Evolutionary conservation across 2,797 vertebrate species (phyloP).

Genomic region (Chiloscyllium punctatum): DNA sequence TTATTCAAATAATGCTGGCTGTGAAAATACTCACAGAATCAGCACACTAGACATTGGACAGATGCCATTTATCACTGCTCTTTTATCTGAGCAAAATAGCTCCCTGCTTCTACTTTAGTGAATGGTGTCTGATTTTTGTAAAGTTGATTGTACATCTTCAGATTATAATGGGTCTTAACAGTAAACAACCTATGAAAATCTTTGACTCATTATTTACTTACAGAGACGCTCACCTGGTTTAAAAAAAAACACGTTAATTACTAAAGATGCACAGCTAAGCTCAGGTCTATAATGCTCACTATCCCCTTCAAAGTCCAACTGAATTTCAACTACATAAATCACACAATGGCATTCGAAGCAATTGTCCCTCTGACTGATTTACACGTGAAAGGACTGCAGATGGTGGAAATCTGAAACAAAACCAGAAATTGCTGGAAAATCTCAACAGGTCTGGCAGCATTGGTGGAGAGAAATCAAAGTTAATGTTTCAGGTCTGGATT

Average conservation of each 20-base stretch:
- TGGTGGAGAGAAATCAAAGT: too few species aligned
- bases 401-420: too few species aligned
- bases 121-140: background rate
- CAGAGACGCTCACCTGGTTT: background rate
- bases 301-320: background rate
- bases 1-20: background rate
- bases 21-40: background rate
- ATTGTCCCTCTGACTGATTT: too few species aligned
- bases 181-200: background rate
- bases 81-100: background rate
- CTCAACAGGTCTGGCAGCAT: too few species aligned
- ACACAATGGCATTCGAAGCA: background rate
- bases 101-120: background rate
- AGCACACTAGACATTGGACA: background rate
- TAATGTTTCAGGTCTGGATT: too few species aligned
- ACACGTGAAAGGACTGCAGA: too few species aligned
- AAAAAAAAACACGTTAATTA: background rate
- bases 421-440: too few species aligned
- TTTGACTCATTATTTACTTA: background rate
- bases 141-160: background rate
- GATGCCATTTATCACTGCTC: background rate
- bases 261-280: background rate
- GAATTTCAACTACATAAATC: background rate
- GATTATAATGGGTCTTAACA: background rate
- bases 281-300: background rate